These are phyloP conservation scores for Sinelater perroti DNA, from an alignment of 2,888 invertebrate species.

Conservation along the genomic window DNA sequence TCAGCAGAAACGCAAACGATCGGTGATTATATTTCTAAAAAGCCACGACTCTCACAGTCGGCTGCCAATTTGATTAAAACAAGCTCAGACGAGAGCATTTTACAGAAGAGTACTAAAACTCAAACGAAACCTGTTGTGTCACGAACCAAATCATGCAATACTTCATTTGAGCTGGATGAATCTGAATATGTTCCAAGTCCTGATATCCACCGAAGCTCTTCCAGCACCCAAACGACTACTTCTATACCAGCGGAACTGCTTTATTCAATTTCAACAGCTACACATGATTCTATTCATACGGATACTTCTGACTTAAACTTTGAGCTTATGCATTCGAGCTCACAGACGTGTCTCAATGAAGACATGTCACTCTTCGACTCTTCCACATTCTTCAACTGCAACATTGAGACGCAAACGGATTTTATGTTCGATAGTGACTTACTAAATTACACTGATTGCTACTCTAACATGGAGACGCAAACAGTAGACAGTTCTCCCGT, in stretches of 20 bases:
- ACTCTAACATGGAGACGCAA: slow-evolving; percentile 57
- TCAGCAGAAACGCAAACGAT: slow-evolving; percentile 60
- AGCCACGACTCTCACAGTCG: slow-evolving; percentile 41
- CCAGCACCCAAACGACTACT: slow-evolving; percentile 54
- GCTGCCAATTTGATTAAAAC: slow-evolving; percentile 29
- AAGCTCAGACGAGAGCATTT: slow-evolving; percentile 28
- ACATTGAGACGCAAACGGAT: slow-evolving; percentile 71
- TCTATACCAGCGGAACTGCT: slow-evolving; percentile 38
- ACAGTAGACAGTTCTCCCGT: slow-evolving; percentile 48
- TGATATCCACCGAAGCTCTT: slow-evolving; percentile 48
- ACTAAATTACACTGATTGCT: slow-evolving; percentile 53
- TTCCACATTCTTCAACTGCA: slow-evolving; percentile 61
- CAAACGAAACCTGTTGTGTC: slow-evolving; percentile 48
- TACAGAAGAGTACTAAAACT: slow-evolving; percentile 45
- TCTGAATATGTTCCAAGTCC: slow-evolving; percentile 42
- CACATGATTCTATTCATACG: slow-evolving; percentile 50
- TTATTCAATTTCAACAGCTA: slow-evolving; percentile 44
- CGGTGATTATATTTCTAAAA: slow-evolving; percentile 51
- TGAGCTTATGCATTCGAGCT: slow-evolving; percentile 45
- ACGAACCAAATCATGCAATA: slow-evolving; percentile 54
- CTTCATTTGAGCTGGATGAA: slow-evolving; percentile 51
- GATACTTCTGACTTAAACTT: slow-evolving; percentile 51
- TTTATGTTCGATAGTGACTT: slow-evolving; percentile 56
- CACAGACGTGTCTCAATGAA: slow-evolving; percentile 45
- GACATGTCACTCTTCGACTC: slow-evolving; percentile 50